Evolutionary conservation across 2,113 vertebrate genomes (phyloP), one percentile per base, ranked within the genome.

Genomic region (Lutjanus erythropterus): DNA sequence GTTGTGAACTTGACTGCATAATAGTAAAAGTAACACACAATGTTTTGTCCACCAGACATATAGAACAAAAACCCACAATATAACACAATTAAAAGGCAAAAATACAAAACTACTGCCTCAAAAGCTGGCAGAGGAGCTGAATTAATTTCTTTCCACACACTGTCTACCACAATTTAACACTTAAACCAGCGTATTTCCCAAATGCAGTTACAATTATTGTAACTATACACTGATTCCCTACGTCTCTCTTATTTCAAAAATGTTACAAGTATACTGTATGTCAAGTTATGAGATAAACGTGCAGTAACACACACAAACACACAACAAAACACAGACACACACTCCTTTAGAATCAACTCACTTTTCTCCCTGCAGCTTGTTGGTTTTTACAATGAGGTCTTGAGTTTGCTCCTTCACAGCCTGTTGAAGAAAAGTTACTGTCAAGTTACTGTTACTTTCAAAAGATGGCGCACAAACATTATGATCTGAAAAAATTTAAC

Each of bases 341-440:
- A 23, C 33, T 0, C 6, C 1, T 55, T 74, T 19, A 58, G 9
- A 71, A 66, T 58, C 1, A 23, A 96, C 97, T 89, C 94, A 99
- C 98, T 97, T 98, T 94, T 99, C 98, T 80, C 96, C 96, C 86
- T 99, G 98, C 64, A 99, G 96, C 86, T 99, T 99, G 85, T 98
- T 99, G 67, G 98, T 99, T 95, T 99, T 99, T 41, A 97, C 95
- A 65, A 98, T 98, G 86, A 99, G 93, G 94, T 99, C 98, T 85
- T 99, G 98, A 5, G 98, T 99, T 92, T 99, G 97, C 27, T 97
- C 97, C 87, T 99, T 99, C 59, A 97, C 96, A 78, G 97, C 97
- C 98, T 99, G 89, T 82, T 37, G 94, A 95, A 70, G 74, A 60
- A 71, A 80, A 58, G 60, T 46, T 58, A 7, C 2, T 4, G 8